Conservation (phyloP, 2,888 invertebrate species). For the Tribolium freemani region DNA sequence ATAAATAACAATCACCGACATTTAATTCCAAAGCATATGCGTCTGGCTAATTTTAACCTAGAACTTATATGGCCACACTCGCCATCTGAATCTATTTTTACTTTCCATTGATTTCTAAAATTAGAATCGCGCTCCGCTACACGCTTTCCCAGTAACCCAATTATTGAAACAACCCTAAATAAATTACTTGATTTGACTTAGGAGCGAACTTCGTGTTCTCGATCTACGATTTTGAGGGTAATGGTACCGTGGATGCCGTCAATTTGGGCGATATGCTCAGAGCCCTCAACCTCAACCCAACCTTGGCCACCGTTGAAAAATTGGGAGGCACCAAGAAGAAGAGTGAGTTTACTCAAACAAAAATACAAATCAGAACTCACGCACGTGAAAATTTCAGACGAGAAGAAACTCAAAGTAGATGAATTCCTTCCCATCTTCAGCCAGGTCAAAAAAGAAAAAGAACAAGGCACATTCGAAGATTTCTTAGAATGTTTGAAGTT, state of each 20-base stretch:
- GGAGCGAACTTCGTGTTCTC: constrained; percentile 94
- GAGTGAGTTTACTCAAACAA: constrained; percentile 71
- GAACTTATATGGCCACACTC: constrained; percentile 55
- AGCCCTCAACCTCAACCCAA: constrained; percentile 96
- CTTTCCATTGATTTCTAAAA: constrained; percentile 41
- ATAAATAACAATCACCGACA: background rate
- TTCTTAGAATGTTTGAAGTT: constrained; percentile 99
- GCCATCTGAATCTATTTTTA: constrained; percentile 40
- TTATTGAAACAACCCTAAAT: constrained; percentile 20
- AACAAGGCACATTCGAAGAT: constrained; percentile 98
- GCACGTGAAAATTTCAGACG: constrained; percentile 68
- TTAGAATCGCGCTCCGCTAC: constrained; percentile 37
- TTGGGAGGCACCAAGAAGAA: constrained; percentile 97
- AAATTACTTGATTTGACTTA: constrained; percentile 59
- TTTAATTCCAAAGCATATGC: constrained; percentile 24
- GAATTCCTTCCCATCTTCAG: constrained; percentile 99
- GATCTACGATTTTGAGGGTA: constrained; percentile 94
- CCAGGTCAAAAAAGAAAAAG: constrained; percentile 96
- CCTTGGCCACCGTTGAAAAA: constrained; percentile 92
- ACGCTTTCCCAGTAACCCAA: constrained; percentile 49
- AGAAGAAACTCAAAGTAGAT: constrained; percentile 93
- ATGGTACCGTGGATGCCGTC: constrained; percentile 91
- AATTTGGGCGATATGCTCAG: constrained; percentile 96
- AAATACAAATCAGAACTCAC: background rate
- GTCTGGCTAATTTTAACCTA: constrained; percentile 52